phyloP scores from a whole-genome alignment of 2,888 invertebrate genomes.

The Orthosia gracilis region DNA sequence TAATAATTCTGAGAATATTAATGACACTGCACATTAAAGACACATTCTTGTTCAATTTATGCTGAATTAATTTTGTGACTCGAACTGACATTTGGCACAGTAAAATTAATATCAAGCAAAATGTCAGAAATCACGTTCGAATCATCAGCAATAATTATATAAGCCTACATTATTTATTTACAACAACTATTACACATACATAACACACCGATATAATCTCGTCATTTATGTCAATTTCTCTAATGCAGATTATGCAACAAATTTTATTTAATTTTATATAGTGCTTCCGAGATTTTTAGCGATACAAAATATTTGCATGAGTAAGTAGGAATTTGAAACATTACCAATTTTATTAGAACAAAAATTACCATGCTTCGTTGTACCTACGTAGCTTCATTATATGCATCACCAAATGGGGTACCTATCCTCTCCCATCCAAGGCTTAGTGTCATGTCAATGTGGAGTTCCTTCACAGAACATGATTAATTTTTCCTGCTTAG shows the following conservation, averaged over 20 bases:
- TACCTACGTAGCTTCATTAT: too few relatives aligned
- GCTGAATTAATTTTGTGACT: conserved; percentile 14
- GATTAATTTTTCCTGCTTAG: too few relatives aligned
- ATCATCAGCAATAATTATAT: not conserved
- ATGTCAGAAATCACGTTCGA: conserved; percentile 25
- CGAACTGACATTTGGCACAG: conserved; percentile 9
- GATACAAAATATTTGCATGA: not conserved
- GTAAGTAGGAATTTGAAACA: not conserved
- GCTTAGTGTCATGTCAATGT: too few relatives aligned
- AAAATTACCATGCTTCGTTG: not conserved
- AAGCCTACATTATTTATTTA: too few relatives aligned
- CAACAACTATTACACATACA: not conserved
- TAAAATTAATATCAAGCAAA: conserved; percentile 23
- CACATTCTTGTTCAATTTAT: conserved; percentile 10
- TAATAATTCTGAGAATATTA: not conserved
- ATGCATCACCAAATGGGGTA: too few relatives aligned
- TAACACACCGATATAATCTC: conserved; percentile 12
- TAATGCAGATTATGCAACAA: not conserved
- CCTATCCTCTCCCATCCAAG: too few relatives aligned
- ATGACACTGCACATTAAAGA: not conserved
- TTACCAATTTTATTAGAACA: not conserved
- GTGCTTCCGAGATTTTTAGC: not conserved
- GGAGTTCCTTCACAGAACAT: too few relatives aligned
- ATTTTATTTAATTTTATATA: not conserved
- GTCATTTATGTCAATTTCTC: conserved; percentile 6